A percentile compares a stretch with the other conserved stretches of the same genome.
These are phyloP conservation scores for Sarcophaga rosellei DNA, from an alignment of 2,888 invertebrate genomes.

Conservation along the genomic window DNA sequence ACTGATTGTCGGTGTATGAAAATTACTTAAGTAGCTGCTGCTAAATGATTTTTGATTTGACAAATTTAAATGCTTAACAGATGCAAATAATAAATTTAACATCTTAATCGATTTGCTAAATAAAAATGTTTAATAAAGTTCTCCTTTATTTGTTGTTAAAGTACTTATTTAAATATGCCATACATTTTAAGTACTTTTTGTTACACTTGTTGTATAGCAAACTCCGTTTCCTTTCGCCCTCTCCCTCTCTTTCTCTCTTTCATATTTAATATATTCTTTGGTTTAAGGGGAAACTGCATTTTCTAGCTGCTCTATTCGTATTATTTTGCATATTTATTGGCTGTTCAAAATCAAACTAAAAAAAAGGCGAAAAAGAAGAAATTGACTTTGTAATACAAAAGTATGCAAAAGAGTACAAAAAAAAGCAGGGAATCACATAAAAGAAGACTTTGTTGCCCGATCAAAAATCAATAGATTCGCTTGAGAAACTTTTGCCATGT, in stretches of 20 bases:
- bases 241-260: too few relatives aligned
- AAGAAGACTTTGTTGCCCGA: constrained; percentile 24
- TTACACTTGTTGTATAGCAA: background rate
- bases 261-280: constrained; percentile 12
- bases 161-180: background rate
- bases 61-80: too few relatives aligned
- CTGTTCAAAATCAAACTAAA: background rate
- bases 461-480: constrained; percentile 50
- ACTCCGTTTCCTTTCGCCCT: too few relatives aligned
- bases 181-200: constrained; percentile 18
- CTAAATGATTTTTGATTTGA: too few relatives aligned
- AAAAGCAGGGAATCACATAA: background rate
- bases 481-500: constrained; percentile 20
- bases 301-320: constrained; percentile 6
- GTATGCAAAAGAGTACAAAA: too few relatives aligned
- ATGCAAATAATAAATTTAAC: too few relatives aligned
- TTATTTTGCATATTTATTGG: constrained; percentile 60
- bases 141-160: too few relatives aligned
- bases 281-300: constrained; percentile 50
- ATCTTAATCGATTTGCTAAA: too few relatives aligned
- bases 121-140: too few relatives aligned
- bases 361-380: constrained; percentile 9
- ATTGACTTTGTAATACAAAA: background rate
- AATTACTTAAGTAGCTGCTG: too few relatives aligned
- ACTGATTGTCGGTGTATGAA: too few relatives aligned